Conservation (phyloP, 2,113 vertebrate species). For the Archilochus colubris region DNA sequence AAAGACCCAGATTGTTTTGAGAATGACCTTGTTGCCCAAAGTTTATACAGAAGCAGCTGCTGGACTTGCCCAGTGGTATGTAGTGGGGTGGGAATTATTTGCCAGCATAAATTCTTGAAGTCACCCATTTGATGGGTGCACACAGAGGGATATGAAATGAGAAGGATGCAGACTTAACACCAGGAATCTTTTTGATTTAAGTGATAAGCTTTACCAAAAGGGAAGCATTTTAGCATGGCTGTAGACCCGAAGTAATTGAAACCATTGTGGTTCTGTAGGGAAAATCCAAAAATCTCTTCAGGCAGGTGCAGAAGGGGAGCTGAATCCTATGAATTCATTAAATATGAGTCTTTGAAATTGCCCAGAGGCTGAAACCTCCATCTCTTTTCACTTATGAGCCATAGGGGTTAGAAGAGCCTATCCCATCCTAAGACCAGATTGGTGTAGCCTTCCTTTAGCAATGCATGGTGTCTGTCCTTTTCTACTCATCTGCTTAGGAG, state of each 20-base stretch:
- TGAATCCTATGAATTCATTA: conserved; percentile 45
- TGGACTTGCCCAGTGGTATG: background rate
- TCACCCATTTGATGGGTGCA: background rate
- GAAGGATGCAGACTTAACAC: background rate
- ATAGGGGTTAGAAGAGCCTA: conserved; percentile 10
- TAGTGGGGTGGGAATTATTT: background rate
- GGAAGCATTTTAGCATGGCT: background rate
- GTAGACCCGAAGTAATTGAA: background rate
- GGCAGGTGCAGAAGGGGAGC: background rate
- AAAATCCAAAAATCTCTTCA: background rate
- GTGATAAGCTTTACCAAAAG: background rate
- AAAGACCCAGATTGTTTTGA: background rate
- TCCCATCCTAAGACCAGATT: background rate
- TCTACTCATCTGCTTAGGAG: conserved; percentile 24
- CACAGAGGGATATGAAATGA: background rate
- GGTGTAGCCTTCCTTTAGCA: conserved; percentile 32
- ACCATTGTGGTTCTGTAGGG: background rate
- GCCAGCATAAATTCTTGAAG: background rate
- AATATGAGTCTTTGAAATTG: conserved; percentile 12
- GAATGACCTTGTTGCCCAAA: conserved; percentile 65
- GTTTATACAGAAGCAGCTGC: conserved; percentile 29
- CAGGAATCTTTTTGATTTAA: background rate
- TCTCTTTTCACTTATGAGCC: conserved; percentile 39
- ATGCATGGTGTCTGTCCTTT: conserved; percentile 17
- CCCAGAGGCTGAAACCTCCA: background rate